These are phyloP conservation scores for Tricholaema leucomelas DNA, from an alignment of 2,113 vertebrate species.

Conservation along the genomic window DNA sequence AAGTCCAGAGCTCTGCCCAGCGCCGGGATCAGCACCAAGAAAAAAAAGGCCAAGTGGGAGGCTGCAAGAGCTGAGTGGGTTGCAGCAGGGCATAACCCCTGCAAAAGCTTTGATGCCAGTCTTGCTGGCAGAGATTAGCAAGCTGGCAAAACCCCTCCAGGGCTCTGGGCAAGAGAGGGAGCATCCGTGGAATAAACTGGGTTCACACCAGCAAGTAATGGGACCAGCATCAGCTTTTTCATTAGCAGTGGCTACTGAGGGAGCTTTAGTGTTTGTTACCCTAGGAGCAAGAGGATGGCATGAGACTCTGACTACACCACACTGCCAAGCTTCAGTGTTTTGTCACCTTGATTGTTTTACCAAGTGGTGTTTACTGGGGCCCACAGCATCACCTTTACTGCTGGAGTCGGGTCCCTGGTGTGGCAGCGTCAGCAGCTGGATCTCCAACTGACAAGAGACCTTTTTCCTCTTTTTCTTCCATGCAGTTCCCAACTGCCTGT, in stretches of 20 bases:
- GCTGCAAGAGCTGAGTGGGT: background rate
- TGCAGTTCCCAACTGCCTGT: background rate
- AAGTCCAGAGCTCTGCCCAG: background rate
- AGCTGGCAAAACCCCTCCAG: background rate
- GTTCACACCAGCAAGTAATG: background rate
- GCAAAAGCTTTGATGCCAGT: background rate
- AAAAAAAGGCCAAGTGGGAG: background rate
- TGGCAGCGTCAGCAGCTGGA: background rate
- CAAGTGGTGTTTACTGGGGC: background rate
- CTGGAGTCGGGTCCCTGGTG: background rate
- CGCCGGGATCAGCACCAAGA: background rate
- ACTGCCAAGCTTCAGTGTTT: background rate
- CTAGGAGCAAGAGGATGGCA: background rate
- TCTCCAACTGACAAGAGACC: background rate
- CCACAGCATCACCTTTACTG: background rate
- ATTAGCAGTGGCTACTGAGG: background rate
- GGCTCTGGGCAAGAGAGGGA: background rate
- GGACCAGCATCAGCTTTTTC: background rate
- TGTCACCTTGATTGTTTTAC: background rate
- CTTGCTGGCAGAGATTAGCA: background rate
- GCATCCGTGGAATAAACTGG: background rate
- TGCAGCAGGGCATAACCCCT: rapidly evolving
- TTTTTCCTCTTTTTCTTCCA: background rate
- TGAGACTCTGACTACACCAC: background rate
- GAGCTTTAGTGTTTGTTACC: background rate